These are phyloP conservation scores for Macroglossus sobrinus DNA, from an alignment of 2,113 vertebrate genomes.

Conservation along the genomic window DNA sequence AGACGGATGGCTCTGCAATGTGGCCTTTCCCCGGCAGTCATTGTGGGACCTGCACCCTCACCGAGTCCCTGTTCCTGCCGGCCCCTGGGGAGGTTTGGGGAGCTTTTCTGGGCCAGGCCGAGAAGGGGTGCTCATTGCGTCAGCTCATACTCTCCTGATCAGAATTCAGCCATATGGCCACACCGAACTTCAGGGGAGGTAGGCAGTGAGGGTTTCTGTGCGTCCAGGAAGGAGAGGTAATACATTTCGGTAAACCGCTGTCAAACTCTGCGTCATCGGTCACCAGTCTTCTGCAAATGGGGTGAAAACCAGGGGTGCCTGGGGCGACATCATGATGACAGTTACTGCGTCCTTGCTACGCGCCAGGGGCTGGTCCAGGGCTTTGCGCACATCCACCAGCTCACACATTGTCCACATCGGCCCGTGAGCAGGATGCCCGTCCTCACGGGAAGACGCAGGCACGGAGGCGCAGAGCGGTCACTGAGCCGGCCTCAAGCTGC, in stretches of 20 bases:
- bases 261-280: background rate
- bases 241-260: fast-evolving
- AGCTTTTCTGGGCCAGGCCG: background rate
- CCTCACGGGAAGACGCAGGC: background rate
- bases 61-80: background rate
- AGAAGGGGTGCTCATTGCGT: background rate
- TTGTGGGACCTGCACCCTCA: background rate
- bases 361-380: background rate
- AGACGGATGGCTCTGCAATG: background rate
- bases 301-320: fast-evolving
- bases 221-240: background rate
- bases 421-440: background rate
- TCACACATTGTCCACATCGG: background rate
- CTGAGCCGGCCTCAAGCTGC: background rate
- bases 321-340: fast-evolving
- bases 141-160: background rate
- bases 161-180: background rate
- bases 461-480: background rate
- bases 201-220: background rate
- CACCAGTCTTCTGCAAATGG: background rate
- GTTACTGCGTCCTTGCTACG: background rate
- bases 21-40: background rate
- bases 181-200: background rate
- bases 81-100: no score
- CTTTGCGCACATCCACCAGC: fast-evolving